These are phyloP conservation scores for Dromococcyx pavoninus DNA, from an alignment of 2,797 vertebrate species.

Conservation along the genomic window DNA sequence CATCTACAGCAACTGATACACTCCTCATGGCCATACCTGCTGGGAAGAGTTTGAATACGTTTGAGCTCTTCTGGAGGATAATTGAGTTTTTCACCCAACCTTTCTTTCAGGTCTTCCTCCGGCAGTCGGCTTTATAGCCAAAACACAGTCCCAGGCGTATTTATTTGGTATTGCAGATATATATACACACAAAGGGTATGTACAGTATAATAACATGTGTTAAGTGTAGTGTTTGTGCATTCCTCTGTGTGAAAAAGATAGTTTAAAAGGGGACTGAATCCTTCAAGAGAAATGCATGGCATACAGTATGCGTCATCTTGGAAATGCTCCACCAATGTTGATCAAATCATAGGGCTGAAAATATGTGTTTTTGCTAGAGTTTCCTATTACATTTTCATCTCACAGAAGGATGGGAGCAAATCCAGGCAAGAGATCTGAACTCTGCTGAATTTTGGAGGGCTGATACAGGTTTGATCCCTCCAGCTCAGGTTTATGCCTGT, in stretches of 20 bases:
- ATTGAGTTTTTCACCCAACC: background rate
- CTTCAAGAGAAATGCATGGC: background rate
- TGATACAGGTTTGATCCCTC: background rate
- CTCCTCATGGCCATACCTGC: background rate
- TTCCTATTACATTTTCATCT: background rate
- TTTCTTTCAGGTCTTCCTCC: background rate
- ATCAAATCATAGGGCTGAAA: slow-evolving; percentile 19
- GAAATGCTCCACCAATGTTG: slow-evolving; percentile 10
- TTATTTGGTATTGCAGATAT: background rate
- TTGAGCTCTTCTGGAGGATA: background rate
- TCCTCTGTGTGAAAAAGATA: background rate
- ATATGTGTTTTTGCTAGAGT: background rate
- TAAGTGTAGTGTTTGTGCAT: background rate
- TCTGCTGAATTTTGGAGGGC: background rate
- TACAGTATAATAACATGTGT: background rate
- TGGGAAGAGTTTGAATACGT: background rate
- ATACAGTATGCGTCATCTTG: background rate
- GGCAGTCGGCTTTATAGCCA: background rate
- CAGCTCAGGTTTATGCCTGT: background rate
- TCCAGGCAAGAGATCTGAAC: background rate
- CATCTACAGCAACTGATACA: background rate
- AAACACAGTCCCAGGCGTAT: background rate
- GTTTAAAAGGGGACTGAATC: background rate
- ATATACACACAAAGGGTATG: background rate
- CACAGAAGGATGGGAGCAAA: background rate